Base-by-base conservation (phyloP, 2,888 invertebrate genomes). In the Diaphora mendica region DNA sequence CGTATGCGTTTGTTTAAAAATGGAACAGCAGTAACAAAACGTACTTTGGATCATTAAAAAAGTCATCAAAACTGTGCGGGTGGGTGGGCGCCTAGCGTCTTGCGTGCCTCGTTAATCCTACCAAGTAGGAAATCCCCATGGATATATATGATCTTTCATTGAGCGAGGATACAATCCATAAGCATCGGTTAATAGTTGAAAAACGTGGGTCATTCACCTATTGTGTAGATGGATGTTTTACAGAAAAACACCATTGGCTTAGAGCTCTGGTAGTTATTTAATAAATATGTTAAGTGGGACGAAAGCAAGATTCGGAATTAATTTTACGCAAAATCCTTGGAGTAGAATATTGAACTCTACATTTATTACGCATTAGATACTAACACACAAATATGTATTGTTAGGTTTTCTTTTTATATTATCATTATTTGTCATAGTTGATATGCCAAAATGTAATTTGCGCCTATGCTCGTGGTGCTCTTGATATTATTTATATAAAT, bases 191-290 rank as follows among this genome's bases (percentile, higher is more conserved):
- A 86, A 88, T 88, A 87, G 86, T 85, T 83, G 82, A 87, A 83
- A 83, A 85, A 81, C 78, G 79, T 76, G 82, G 92, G 88, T 91
- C 91, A 83, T 92, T 92, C 89, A 92, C 89, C 92, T 89, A 86
- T 76, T 78, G 75, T 80, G 79, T 75, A 79, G 81, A 85, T 82
- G 78, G 86, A 83, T 84, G 82, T 85, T 86, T 64, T 30, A 62
- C 62, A 62, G 75, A 78, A 82, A 84, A 85, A 80, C 76, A 72
- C 70, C 72, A 48, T 62, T 44, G 70, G 42, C 73, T 77, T 71
- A 70, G 72, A 78, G 78, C 72, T 73, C 68, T 73, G 75, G 79
- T 79, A 75, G 81, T 72, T 79, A 75, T 70, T 64, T 48, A 44
- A 44, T 35, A 64, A 42, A 42, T 42, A 62, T 70, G 26, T 20